Base-by-base conservation (phyloP, 2,888 invertebrate species). In the Eupithecia insigniata region DNA sequence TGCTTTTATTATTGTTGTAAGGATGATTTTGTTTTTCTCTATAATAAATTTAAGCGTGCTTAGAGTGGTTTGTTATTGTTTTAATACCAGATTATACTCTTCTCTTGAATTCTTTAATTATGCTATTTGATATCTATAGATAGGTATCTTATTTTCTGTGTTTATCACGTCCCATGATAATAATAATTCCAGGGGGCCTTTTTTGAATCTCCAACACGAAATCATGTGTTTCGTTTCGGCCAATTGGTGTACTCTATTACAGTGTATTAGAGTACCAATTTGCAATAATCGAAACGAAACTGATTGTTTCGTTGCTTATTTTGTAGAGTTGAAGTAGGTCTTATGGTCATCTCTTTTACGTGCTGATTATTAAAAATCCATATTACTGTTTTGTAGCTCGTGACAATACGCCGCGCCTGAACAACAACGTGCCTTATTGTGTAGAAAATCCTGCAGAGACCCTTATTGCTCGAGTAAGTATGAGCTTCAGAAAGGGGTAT, bases 391-490 rank as follows among this genome's bases (percentile, higher is more conserved):
- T 73, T n/a, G 0, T 81, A 94, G 93, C 85, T 94, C 93, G 92
- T 94, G 93, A 94, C 93, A 91, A 86, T 84, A 81, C 80, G 84
- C 87, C 84, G 79, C 86, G 76, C 82, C 88, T 84, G 82, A 90
- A 82, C 88, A 89, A 88, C 89, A 87, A 87, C 82, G 92, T 92
- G 91, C 92, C 93, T 91, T 94, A 92, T 88, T 94, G 93, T 90
- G 92, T 93, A 85, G 89, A 90, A 86, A 92, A 91, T 85, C 93
- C 94, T 84, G 92, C 93, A 85, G 94, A 93, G 89, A 91, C 84
- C 84, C 91, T 94, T 82, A 93, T 94, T 82, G 87, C 89, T 83
- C 91, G 91, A 85, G 93, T 94, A 72, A 89, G 91, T 90, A 62
- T n/a, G 1, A 18, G n/a, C n/a, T n/a, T n/a, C n/a, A n/a, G n/a